Evolutionary conservation across 2,113 vertebrate genomes (phyloP).

Genomic region (Macrotus californicus): DNA sequence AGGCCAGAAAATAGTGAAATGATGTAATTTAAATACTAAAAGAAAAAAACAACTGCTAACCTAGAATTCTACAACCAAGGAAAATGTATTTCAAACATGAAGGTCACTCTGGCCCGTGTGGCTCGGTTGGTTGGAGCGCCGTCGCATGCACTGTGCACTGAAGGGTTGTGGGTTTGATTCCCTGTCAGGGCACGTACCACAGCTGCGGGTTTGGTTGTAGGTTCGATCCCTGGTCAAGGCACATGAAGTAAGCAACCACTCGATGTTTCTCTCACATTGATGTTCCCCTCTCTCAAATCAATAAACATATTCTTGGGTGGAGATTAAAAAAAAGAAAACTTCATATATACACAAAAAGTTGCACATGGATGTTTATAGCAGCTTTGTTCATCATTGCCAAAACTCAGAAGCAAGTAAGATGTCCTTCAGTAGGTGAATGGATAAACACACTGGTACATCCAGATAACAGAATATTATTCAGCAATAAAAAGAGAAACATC

Average conservation of each 20-base stretch:
- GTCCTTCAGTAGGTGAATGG: no score
- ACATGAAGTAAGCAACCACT: background rate
- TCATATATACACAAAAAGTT: no score
- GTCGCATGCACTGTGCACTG: background rate
- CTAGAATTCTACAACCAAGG: background rate
- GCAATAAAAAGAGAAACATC: no score
- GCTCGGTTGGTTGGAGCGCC: background rate
- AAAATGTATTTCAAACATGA: background rate
- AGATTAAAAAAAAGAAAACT: no score
- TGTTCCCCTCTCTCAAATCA: no score
- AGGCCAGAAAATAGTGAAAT: background rate
- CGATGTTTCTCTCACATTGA: background rate
- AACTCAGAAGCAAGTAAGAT: no score
- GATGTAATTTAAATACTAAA: background rate
- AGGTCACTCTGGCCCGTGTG: background rate
- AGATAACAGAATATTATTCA: no score
- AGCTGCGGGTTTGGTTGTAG: background rate
- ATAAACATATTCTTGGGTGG: no score
- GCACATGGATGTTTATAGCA: no score
- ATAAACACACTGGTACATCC: no score
- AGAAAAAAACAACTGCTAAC: background rate
- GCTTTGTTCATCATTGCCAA: no score
- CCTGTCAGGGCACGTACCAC: background rate
- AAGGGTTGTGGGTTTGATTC: background rate
- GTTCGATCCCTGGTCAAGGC: background rate